phyloP scores from a whole-genome alignment of 2,888 invertebrate species.

The Craniophora ligustri region DNA sequence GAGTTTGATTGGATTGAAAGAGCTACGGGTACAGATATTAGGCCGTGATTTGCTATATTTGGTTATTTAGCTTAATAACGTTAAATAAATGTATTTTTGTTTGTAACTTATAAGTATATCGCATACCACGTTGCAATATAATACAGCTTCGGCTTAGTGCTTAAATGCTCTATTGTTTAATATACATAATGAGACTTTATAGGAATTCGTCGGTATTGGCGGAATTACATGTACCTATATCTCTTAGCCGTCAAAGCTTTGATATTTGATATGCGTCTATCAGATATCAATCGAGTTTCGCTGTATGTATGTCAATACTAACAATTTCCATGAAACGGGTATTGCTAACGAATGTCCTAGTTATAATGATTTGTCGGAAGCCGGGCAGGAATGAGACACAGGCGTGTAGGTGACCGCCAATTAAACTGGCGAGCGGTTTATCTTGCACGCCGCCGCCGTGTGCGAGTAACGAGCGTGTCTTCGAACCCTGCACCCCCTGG shows the following conservation, averaged over 20 bases:
- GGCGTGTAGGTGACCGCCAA: conserved; percentile 71
- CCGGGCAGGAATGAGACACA: conserved; percentile 32
- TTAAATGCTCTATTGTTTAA: not conserved
- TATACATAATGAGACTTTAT: not conserved
- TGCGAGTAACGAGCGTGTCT: conserved; percentile 73
- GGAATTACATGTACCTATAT: not conserved
- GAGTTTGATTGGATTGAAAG: not conserved
- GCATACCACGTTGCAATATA: too few species aligned
- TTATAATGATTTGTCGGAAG: conserved; percentile 31
- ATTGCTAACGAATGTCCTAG: conserved; percentile 10
- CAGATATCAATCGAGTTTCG: not conserved
- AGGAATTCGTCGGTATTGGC: not conserved
- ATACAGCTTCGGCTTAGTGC: too few species aligned
- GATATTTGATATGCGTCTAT: not conserved
- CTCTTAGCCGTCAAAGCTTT: not conserved
- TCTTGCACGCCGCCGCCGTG: conserved; percentile 66
- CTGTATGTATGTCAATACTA: not conserved
- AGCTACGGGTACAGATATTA: too few species aligned
- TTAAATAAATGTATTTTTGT: too few species aligned
- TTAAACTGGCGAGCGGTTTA: conserved; percentile 70
- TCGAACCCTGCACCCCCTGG: conserved; percentile 43
- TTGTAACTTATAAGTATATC: too few species aligned
- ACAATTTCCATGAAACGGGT: conserved; percentile 17
- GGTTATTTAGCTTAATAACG: too few species aligned
- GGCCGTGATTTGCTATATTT: too few species aligned